Base-by-base conservation (phyloP, 2,797 vertebrate species). In the Potorous gilbertii region DNA sequence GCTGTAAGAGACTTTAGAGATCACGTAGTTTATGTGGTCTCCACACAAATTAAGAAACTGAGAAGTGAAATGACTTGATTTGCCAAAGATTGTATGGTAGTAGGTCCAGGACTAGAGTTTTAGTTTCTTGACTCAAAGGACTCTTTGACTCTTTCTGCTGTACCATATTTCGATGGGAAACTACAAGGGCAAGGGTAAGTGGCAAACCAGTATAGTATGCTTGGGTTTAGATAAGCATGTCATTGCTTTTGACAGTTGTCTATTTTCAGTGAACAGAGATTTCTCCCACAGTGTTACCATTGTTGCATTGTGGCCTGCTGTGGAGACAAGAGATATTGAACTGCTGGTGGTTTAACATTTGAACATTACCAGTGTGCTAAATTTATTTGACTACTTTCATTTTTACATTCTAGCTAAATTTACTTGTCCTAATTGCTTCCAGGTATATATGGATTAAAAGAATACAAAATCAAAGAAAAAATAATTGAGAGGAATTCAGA, bases 191-290 rank as follows among this genome's bases (percentile, higher is more conserved):
- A 81, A 81, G 40, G 40, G n/a, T n/a, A 24, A 46, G n/a, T 40
- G 40, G 74, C 21, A 81, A 46, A 81, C 40, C 9, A 46, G 21
- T 46, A 46, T 46, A 46, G 74, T 11, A 46, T 3, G 11, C 21
- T 27, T 81, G 24, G 40, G 46, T 81, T 81, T 81, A 81, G 55
- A 91, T 13, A 16, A 66, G 16, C 52, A 92, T 94, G 57, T 89
- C 55, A 92, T 5, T 92, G 52, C 93, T 96, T 96, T 97, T 95
- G 93, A 90, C 4, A 94, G 54, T 54, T 94, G 94, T 94, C 74
- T 96, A 27, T 93, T 96, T 97, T 90, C 1, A 92, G 16, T 94
- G 93, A 92, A 31, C 89, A 94, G 66, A 40, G 40, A 46, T 96
- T 50, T 92, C 1, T 94, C 2, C 94, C 29, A 89, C 34, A 46